A percentile compares a stretch with the other conserved stretches of the same genome.
Conservation (phyloP, 2,797 vertebrate genomes). For the Tokudaia muenninki region DNA sequence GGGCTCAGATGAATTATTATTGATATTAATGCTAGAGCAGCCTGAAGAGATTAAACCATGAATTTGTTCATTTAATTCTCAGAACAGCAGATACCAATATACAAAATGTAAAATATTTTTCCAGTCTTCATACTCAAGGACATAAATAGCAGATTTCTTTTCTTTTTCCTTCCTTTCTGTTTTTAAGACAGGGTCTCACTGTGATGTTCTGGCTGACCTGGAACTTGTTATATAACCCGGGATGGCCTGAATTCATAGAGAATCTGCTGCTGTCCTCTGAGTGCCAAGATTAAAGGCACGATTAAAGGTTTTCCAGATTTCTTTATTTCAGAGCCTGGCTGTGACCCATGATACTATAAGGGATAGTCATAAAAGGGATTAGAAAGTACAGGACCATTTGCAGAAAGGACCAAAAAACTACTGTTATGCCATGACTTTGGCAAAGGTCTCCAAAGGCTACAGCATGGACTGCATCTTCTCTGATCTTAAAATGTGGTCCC, state of each 20-base stretch:
- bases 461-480: neutral
- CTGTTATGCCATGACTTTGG: neutral
- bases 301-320: neutral
- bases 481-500: neutral
- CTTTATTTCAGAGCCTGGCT: neutral
- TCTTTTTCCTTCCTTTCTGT: neutral
- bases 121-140: neutral
- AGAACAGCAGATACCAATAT: constrained; percentile 22
- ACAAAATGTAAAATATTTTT: neutral
- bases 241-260: neutral
- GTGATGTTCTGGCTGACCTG: neutral
- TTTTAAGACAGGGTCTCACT: neutral
- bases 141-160: neutral
- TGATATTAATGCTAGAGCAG: neutral
- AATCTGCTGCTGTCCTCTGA: neutral
- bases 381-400: neutral
- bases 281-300: neutral
- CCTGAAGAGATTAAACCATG: no score
- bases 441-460: constrained; percentile 27
- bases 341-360: neutral
- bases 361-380: neutral
- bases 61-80: constrained; percentile 1
- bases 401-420: neutral
- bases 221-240: neutral
- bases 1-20: neutral